Evolutionary conservation across 2,797 vertebrate species (phyloP).

Genomic region (Bucorvus abyssinicus): DNA sequence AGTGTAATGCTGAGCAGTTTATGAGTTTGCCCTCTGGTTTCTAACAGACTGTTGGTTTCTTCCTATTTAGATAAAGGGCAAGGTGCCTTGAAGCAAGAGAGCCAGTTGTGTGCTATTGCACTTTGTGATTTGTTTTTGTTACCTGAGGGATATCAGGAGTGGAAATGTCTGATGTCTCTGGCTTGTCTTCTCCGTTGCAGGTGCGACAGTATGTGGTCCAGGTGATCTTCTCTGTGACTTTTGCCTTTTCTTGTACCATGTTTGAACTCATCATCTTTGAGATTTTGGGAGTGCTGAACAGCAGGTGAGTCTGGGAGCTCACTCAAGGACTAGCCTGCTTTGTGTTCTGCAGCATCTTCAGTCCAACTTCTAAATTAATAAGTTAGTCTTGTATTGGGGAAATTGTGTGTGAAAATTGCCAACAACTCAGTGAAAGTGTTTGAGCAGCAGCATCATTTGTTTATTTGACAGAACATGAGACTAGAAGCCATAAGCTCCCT

Average conservation of each 20-base stretch:
- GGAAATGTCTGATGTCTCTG: background rate
- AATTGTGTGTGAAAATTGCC: background rate
- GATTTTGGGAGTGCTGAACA: conserved; percentile 94
- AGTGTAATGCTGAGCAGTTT: background rate
- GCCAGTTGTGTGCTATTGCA: background rate
- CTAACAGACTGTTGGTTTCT: background rate
- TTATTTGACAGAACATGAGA: background rate
- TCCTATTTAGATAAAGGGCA: background rate
- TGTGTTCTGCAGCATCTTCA: background rate
- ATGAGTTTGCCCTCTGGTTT: background rate
- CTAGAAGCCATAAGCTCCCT: background rate
- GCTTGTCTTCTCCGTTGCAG: conserved; percentile 69
- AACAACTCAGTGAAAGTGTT: background rate
- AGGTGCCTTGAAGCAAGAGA: background rate
- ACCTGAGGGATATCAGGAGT: background rate
- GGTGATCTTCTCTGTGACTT: conserved; percentile 96
- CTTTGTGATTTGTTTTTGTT: background rate
- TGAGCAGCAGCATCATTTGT: background rate
- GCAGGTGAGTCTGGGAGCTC: conserved; percentile 80
- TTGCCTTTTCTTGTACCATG: conserved; percentile 99
- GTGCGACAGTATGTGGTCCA: conserved; percentile 97
- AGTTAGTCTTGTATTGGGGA: background rate
- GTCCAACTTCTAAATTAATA: background rate
- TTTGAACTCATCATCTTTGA: conserved; percentile 99
- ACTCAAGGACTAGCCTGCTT: background rate